Evolutionary conservation across 1,140 invertebrate genomes (phyloP), one percentile per base, ranked within the genome.

Genomic region (Aphaenogaster floridana): DNA sequence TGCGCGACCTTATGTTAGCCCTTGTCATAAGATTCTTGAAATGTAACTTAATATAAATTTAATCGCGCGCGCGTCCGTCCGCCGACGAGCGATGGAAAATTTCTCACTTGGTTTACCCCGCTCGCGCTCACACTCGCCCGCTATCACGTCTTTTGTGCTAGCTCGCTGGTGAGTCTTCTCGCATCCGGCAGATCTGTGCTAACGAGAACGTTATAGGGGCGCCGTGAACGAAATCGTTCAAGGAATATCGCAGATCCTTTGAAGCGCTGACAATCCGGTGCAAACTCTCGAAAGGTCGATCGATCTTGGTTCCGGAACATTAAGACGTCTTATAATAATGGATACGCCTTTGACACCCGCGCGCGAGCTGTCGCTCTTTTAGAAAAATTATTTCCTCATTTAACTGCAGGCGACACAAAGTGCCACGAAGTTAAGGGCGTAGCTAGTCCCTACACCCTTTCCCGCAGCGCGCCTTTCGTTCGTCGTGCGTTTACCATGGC

Each of bases 291-390:
- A 21, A 76, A 66, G 79, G 63, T 71, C 90, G 86, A 93, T 93
- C 93, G 91, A 93, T 93, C 92, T 92, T 90, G 81, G 78, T 90
- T 90, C 66, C 89, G 74, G 45, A 76, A 84, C 68, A 88, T 86
- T 89, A 89, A 61, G 52, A 66, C 39, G 36, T 63, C 57, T 36
- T 63, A 9, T 61, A 59, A 89, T 86, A 89, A 88, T 63, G 9
- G 88, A 61, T n/a, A 61, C 21, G 15, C 54, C 50, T 64, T 52
- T 28, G 50, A 76, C 36, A 74, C 17, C 28, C 28, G 48, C 50
- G 74, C 54, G 42, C 15, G 21, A 45, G 11, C 54, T 48, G 7
- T 64, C 72, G 54, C 15, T 69, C 76, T 50, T 86, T 88, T 87
- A 66, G 86, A 57, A 63, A 77, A 50, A 86, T 90, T 86, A 90